Conservation (phyloP, 2,888 invertebrate genomes). For the Tridacna crocea region DNA sequence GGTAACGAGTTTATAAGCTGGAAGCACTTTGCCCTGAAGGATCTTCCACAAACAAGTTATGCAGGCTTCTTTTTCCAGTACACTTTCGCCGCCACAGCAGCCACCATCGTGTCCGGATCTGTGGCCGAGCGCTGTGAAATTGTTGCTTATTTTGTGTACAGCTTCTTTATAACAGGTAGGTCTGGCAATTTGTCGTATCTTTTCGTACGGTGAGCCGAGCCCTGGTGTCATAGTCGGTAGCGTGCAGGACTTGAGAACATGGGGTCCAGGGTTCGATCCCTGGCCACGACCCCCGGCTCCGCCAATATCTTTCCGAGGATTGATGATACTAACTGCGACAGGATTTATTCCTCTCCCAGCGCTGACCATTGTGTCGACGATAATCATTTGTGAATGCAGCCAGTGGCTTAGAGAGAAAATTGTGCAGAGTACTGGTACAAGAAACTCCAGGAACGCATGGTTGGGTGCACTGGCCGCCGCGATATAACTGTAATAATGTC, state of each 20-base stretch:
- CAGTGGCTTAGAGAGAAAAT: background rate
- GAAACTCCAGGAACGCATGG: too few species aligned
- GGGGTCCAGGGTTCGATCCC: too few species aligned
- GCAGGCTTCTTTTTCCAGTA: slow-evolving; percentile 86
- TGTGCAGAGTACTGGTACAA: too few species aligned
- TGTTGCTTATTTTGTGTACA: slow-evolving; percentile 86
- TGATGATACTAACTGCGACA: too few species aligned
- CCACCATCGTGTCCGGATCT: slow-evolving; percentile 86
- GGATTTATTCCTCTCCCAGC: too few species aligned
- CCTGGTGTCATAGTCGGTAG: too few species aligned
- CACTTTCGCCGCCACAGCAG: slow-evolving; percentile 86
- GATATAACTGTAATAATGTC: background rate
- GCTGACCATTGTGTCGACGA: background rate
- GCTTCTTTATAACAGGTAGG: slow-evolving; percentile 85
- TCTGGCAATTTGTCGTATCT: background rate
- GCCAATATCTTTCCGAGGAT: too few species aligned
- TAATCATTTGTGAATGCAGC: background rate
- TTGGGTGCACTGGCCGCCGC: background rate
- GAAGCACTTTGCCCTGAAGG: slow-evolving; percentile 69
- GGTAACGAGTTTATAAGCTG: slow-evolving; percentile 83
- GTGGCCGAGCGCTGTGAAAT: slow-evolving; percentile 86
- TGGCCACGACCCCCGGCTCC: too few species aligned
- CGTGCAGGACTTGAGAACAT: too few species aligned
- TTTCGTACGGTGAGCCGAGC: too few species aligned
- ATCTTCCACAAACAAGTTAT: slow-evolving; percentile 64